phyloP scores from a whole-genome alignment of 2,797 vertebrate species.

The Betta splendens region DNA sequence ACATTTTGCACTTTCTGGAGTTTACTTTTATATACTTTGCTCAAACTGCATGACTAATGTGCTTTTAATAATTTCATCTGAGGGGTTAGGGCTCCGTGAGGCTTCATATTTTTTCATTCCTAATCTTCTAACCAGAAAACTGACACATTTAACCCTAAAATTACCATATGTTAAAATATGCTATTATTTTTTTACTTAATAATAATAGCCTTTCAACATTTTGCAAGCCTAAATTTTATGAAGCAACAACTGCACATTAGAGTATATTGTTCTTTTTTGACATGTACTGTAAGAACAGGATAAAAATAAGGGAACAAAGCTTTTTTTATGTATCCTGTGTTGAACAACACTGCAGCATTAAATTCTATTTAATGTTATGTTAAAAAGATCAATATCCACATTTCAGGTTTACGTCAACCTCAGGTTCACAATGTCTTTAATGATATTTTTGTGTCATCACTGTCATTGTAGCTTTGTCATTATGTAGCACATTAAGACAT shows the following conservation, averaged over 20 bases:
- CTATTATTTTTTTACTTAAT: background rate
- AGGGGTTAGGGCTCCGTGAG: background rate
- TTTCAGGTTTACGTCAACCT: no score
- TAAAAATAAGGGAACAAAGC: background rate
- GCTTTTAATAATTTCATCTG: background rate
- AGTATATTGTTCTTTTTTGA: background rate
- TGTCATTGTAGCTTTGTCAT: no score
- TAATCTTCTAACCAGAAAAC: background rate
- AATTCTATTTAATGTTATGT: background rate
- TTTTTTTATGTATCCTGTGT: no score
- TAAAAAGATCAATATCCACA: background rate
- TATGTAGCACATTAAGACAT: no score
- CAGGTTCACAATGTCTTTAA: no score
- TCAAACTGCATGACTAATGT: background rate
- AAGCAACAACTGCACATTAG: background rate
- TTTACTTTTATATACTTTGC: background rate
- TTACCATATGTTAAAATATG: background rate
- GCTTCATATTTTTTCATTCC: background rate
- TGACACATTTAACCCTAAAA: background rate
- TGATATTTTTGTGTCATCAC: no score
- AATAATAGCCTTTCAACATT: background rate
- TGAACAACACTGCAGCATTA: background rate
- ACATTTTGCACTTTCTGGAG: background rate
- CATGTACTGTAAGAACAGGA: background rate
- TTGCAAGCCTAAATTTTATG: background rate